These are phyloP conservation scores for Ruditapes philippinarum DNA, from an alignment of 1,140 invertebrate species.

Conservation along the genomic window DNA sequence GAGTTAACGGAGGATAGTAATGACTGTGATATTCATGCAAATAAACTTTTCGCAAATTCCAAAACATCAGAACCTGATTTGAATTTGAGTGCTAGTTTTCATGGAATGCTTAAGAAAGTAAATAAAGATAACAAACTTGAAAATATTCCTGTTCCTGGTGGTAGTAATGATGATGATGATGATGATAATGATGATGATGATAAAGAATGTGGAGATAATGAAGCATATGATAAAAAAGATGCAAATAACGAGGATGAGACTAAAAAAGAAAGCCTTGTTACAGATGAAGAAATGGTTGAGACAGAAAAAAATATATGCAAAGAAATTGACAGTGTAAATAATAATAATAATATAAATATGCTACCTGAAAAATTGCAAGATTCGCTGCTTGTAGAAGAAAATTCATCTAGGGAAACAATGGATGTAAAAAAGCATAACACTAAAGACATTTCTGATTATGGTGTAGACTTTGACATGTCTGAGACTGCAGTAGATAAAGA, in stretches of 20 bases:
- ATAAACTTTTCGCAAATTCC: conserved; percentile 46
- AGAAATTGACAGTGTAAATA: background rate
- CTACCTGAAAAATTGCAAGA: background rate
- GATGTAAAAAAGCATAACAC: too few relatives aligned
- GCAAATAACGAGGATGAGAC: too few relatives aligned
- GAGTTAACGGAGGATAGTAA: conserved; percentile 48
- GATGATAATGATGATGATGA: conserved; percentile 1
- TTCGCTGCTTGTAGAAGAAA: background rate
- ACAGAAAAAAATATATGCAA: background rate
- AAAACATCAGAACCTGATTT: conserved; percentile 7
- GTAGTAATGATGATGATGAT: background rate
- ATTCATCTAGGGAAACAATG: background rate
- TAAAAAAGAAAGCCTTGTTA: too few relatives aligned
- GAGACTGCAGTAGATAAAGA: background rate
- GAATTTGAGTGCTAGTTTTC: background rate
- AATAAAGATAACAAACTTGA: background rate
- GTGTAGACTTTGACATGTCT: background rate
- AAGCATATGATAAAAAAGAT: background rate
- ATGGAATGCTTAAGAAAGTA: background rate
- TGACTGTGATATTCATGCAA: conserved; percentile 61
- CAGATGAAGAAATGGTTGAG: too few relatives aligned
- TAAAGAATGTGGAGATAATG: background rate
- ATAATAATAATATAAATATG: background rate
- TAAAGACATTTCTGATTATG: background rate
- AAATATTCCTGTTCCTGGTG: background rate